Evolutionary conservation across 2,113 vertebrate species (phyloP), one percentile per base, ranked within the genome.

Genomic region (Dolichallabes microphthalmus): DNA sequence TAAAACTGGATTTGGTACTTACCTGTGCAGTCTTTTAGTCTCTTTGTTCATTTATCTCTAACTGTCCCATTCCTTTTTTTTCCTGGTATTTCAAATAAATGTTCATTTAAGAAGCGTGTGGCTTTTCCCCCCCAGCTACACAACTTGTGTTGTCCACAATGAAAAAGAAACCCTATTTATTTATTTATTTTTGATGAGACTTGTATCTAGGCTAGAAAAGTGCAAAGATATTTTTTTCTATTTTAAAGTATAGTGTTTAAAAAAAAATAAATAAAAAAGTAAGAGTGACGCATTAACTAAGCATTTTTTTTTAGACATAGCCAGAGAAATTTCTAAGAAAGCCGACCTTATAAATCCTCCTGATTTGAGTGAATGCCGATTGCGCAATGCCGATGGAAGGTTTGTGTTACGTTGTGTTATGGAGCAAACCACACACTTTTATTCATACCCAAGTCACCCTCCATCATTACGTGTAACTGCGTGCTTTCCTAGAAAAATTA

Each of bases 31-130:
- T 30, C 14, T 32, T 39, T 35, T 50, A 17, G 9, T 27, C 53
- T 71, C 19, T 25, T 61, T 58, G 45, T 69, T 76, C 80, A 58
- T 73, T 68, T 53, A 73, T 11, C 66, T 87, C 55, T 81, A 80
- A 86, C 87, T 80, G 78, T 50, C 80, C 76, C 69, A 35, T 35
- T 35, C 32, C 32, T 35, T 35, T 35, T 35, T 35, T 35, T 35
- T n/a, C n/a, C 66, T 68, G 66, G 66, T 8, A 30, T 32, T 32
- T 68, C 2, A 1, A 6, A 64, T 64, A n/a, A 13, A n/a, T 27
- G 35, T 35, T 71, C 2, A 8, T 57, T 57, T 73, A 19, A 8
- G n/a, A 82, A 69, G 1, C 10, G 4, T 14, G 30, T 39, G 12
- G 17, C 19, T 71, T 53, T 3, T 53, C 35, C 22, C 57, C 27